These are phyloP conservation scores for Cichladusa arquata DNA, from an alignment of 2,113 vertebrate genomes.

Conservation along the genomic window DNA sequence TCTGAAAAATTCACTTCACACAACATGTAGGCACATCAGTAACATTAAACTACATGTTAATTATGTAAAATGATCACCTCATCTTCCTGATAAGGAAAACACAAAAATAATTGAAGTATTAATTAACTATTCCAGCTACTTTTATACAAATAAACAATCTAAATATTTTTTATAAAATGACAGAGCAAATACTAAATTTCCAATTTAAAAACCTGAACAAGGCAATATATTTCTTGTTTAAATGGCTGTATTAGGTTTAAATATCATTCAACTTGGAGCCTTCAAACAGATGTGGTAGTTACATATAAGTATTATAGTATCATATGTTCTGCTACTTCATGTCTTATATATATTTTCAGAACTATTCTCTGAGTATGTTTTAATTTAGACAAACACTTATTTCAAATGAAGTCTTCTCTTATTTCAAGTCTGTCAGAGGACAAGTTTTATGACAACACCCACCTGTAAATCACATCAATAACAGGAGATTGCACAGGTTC, in stretches of 20 bases:
- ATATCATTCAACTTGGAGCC: neutral
- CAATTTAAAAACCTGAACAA: neutral
- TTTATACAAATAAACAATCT: neutral
- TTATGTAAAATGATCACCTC: conserved; percentile 87
- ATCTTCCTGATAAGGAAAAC: conserved; percentile 87
- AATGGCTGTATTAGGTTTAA: neutral
- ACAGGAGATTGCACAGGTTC: neutral
- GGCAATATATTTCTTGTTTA: neutral
- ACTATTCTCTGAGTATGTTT: neutral
- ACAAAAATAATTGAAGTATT: conserved; percentile 78
- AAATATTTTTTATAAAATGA: neutral
- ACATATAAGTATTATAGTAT: neutral
- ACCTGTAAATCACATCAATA: neutral
- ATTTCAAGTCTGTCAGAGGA: neutral
- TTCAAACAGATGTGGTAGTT: neutral
- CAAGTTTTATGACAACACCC: neutral
- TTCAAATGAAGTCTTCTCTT: neutral
- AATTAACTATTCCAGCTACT: conserved; percentile 53
- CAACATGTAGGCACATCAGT: conserved; percentile 66
- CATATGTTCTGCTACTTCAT: neutral
- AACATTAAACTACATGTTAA: conserved; percentile 63
- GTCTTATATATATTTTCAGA: neutral
- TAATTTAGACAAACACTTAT: neutral
- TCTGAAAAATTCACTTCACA: conserved; percentile 74
- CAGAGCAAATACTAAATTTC: neutral